These are phyloP conservation scores for Falco columbarius DNA, from an alignment of 2,797 vertebrate genomes.

Conservation along the genomic window DNA sequence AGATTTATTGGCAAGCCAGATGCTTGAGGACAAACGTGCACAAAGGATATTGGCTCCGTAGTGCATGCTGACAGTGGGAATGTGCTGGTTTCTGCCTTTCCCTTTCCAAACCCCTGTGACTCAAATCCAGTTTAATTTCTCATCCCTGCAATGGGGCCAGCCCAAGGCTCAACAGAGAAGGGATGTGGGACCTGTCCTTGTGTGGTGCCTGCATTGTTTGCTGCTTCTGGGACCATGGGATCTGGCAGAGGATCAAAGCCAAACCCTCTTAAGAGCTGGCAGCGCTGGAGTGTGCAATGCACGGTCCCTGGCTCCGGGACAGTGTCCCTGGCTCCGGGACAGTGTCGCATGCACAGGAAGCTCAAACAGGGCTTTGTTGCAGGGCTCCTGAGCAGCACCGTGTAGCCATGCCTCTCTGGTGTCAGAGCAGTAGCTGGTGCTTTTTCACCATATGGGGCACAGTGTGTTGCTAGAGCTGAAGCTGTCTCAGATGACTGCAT, in stretches of 20 bases:
- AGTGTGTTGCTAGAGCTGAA: background rate
- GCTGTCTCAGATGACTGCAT: background rate
- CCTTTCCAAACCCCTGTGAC: background rate
- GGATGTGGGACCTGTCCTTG: background rate
- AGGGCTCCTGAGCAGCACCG: background rate
- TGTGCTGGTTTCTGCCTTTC: background rate
- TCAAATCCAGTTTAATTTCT: slow-evolving; percentile 5
- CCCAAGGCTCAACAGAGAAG: background rate
- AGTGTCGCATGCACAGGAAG: background rate
- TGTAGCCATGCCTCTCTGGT: rapidly evolving
- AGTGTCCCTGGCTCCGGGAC: background rate
- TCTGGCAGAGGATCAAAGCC: background rate
- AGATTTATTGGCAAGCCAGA: background rate
- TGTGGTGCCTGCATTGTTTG: background rate
- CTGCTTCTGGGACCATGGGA: background rate
- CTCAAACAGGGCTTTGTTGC: background rate
- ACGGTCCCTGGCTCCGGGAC: background rate
- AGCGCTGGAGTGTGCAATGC: rapidly evolving
- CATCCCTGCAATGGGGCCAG: background rate
- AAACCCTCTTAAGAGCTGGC: background rate
- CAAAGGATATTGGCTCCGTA: background rate
- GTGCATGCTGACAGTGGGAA: background rate
- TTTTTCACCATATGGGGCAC: background rate
- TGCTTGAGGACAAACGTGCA: background rate
- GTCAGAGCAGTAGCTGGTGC: background rate